Percentiles rank a stretch among this genome's conserved stretches.
phyloP scores from a whole-genome alignment of 1,140 invertebrate species.

The Thrips palmi region DNA sequence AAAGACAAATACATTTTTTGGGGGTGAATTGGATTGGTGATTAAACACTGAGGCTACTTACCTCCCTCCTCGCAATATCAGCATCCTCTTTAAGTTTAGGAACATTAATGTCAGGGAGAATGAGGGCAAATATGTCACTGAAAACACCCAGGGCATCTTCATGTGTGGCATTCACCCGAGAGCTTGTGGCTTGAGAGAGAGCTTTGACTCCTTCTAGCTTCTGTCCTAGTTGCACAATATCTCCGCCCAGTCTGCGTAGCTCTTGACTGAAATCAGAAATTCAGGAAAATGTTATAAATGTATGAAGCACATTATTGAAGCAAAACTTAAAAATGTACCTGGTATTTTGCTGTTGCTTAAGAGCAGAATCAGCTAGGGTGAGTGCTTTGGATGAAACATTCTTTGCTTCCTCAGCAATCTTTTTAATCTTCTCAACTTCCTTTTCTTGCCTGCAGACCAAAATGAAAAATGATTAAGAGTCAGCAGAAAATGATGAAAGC shows the following conservation, averaged over 20 bases:
- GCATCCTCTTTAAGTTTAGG: constrained; percentile 44
- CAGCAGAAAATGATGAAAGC: constrained; percentile 3
- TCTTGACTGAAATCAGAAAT: constrained; percentile 33
- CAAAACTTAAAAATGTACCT: constrained; percentile 30
- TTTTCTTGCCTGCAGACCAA: constrained; percentile 34
- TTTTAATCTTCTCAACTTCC: constrained; percentile 57
- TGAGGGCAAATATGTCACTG: constrained; percentile 51
- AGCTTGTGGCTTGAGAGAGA: constrained; percentile 47
- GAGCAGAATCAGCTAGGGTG: constrained; percentile 58
- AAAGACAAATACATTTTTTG: not conserved
- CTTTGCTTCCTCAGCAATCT: constrained; percentile 56
- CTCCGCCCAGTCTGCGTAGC: constrained; percentile 32
- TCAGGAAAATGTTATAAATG: constrained; percentile 10
- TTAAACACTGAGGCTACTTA: constrained; percentile 19
- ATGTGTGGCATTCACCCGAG: constrained; percentile 51
- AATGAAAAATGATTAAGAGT: constrained; percentile 4
- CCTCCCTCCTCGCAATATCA: constrained; percentile 34
- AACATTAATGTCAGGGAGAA: constrained; percentile 55
- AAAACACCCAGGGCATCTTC: constrained; percentile 61
- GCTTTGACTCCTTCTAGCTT: constrained; percentile 47
- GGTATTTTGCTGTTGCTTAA: constrained; percentile 60
- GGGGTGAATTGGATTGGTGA: not conserved
- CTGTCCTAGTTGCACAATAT: constrained; percentile 36
- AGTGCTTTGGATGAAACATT: constrained; percentile 68
- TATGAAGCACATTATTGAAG: no score